phyloP scores from a whole-genome alignment of 2,888 invertebrate species.

The Abrostola triplasia region DNA sequence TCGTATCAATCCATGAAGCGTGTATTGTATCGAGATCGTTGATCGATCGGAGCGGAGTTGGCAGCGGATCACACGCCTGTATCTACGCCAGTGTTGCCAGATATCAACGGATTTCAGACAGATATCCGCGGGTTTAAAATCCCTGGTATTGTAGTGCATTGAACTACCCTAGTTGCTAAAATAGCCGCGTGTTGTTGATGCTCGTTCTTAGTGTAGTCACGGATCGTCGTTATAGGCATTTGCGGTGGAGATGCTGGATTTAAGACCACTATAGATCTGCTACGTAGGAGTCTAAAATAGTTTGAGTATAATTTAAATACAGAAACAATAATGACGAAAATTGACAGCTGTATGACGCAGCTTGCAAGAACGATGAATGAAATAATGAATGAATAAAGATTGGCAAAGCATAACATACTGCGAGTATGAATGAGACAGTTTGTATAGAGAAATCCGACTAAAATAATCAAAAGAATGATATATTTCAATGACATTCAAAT shows the following conservation, averaged over 20 bases:
- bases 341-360: no score
- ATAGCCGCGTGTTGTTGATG: slow-evolving; percentile 31
- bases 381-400: no score
- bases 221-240: neutral
- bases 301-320: no score
- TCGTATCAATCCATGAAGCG: slow-evolving; percentile 38
- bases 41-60: slow-evolving; percentile 48
- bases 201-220: slow-evolving; percentile 4
- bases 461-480: no score
- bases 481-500: no score
- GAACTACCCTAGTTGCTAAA: slow-evolving; percentile 46
- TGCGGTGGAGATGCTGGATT: neutral
- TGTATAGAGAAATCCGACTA: no score
- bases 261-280: no score
- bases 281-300: no score
- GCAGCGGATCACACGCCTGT: slow-evolving; percentile 53
- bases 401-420: no score
- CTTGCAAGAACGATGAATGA: no score
- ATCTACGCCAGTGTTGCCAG: slow-evolving; percentile 49
- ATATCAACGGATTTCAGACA: slow-evolving; percentile 52
- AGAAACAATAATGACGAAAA: no score
- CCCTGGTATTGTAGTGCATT: slow-evolving; percentile 39
- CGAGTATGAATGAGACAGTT: no score
- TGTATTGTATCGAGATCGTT: slow-evolving; percentile 44
- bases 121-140: slow-evolving; percentile 40